Conservation (phyloP, 1,140 invertebrate genomes). For the Lepidostoma basale region DNA sequence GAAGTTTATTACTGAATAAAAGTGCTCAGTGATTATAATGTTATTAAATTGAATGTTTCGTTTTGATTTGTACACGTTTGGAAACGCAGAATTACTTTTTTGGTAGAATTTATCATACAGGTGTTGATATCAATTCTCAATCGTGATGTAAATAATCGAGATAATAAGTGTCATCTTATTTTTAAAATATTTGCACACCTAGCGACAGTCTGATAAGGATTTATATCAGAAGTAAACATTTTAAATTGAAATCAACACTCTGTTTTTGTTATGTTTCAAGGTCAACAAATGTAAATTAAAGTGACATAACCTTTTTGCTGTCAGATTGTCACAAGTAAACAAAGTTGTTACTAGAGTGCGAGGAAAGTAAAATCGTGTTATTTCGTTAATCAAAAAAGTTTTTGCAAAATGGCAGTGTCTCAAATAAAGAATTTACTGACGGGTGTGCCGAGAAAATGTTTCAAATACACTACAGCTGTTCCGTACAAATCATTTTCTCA, state of each 20-base stretch:
- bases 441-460: slow-evolving; percentile 1
- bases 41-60: no score
- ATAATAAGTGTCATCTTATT: no score
- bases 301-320: slow-evolving; percentile 21
- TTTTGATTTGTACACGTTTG: no score
- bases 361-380: not conserved
- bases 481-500: slow-evolving; percentile 32
- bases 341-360: not conserved
- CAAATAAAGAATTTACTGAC: slow-evolving; percentile 19
- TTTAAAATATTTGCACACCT: no score
- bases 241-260: not conserved
- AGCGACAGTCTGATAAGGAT: not conserved
- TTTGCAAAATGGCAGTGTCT: slow-evolving; percentile 23
- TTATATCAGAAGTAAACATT: no score
- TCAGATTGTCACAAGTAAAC: not conserved
- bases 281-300: slow-evolving; percentile 9
- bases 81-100: no score
- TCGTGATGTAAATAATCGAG: no score
- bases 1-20: no score
- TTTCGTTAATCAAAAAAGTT: not conserved
- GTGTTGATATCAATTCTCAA: no score
- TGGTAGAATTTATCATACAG: no score
- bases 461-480: not conserved
- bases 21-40: no score
- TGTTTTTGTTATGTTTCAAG: slow-evolving; percentile 13